Conservation (phyloP, 2,113 vertebrate species). For the Lagopus muta region DNA sequence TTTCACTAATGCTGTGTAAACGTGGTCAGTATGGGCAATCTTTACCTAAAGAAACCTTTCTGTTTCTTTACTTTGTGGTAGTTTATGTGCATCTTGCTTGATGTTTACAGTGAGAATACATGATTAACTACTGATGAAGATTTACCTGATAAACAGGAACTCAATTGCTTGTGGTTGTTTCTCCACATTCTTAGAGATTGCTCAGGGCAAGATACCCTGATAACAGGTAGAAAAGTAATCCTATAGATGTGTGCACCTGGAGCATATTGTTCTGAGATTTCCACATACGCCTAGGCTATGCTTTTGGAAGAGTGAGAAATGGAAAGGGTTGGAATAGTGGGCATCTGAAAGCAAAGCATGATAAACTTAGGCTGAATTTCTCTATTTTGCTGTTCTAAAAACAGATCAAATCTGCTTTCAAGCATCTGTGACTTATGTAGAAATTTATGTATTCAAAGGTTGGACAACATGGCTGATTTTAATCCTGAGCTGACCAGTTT, state of each 20-base stretch:
- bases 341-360: neutral
- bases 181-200: neutral
- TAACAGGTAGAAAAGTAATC: neutral
- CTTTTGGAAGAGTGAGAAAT: neutral
- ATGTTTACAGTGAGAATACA: neutral
- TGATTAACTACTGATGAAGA: neutral
- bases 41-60: neutral
- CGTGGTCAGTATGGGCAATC: neutral
- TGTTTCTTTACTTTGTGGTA: neutral
- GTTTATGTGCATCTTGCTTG: neutral
- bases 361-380: neutral
- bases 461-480: neutral
- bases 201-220: neutral
- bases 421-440: neutral
- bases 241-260: neutral
- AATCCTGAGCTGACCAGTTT: neutral
- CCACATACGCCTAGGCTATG: neutral
- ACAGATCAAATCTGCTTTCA: neutral
- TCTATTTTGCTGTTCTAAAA: neutral
- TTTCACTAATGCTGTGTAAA: neutral
- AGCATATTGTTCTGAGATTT: neutral
- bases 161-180: neutral
- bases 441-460: neutral
- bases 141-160: neutral
- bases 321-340: neutral